Evolutionary conservation across 2,797 vertebrate species (phyloP).

Genomic region (Sandelia bainsii): DNA sequence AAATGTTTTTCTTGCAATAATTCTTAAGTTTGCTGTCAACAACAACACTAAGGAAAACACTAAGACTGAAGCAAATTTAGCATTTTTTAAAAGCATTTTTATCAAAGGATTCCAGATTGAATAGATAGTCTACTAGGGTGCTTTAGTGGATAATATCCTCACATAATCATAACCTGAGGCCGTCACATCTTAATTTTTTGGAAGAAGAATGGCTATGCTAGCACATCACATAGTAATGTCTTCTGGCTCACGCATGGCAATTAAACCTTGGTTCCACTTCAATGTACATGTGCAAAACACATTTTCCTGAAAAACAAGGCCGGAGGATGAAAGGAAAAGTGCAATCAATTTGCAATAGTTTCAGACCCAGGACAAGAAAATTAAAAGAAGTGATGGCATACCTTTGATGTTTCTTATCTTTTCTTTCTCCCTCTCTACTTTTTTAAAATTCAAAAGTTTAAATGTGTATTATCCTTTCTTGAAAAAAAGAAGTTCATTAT

Average conservation of each 20-base stretch:
- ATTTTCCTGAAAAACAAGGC: constrained; percentile 75
- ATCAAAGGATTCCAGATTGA: constrained; percentile 28
- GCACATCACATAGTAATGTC: constrained; percentile 67
- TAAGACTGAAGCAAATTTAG: constrained; percentile 1
- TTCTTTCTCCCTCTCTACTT: neutral
- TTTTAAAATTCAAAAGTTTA: neutral
- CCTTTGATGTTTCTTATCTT: neutral
- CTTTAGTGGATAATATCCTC: constrained; percentile 64
- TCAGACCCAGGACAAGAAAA: constrained; percentile 38
- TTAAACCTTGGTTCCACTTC: constrained; percentile 80
- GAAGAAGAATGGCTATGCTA: constrained; percentile 54
- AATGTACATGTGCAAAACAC: constrained; percentile 80
- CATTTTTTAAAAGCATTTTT: constrained; percentile 39
- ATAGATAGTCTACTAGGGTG: constrained; percentile 38
- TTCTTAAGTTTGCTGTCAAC: neutral
- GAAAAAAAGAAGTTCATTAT: neutral
- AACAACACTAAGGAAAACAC: constrained; percentile 25
- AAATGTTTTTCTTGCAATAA: neutral
- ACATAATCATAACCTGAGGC: constrained; percentile 60
- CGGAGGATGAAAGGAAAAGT: constrained; percentile 59
- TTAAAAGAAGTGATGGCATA: constrained; percentile 19
- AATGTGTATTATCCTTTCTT: neutral
- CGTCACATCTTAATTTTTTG: constrained; percentile 53
- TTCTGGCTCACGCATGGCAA: constrained; percentile 73
- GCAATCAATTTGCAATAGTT: constrained; percentile 49